Percentiles rank a stretch among this genome's conserved stretches.
Conservation (phyloP, 2,888 invertebrate species). For the Caenorhabditis becei region DNA sequence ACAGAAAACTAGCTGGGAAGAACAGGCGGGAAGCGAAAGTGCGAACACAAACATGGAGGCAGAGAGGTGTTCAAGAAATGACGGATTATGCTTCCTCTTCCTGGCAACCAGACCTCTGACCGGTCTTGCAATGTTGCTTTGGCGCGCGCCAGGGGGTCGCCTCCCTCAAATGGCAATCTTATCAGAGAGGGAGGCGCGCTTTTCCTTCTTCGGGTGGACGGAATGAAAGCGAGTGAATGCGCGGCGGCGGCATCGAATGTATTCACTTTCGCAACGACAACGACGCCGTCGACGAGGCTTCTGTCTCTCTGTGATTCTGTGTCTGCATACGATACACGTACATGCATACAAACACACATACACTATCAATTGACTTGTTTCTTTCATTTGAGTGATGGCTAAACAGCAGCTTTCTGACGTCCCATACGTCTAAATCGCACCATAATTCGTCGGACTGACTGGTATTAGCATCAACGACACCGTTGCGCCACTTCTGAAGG, state of each 20-base stretch:
- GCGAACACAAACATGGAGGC: constrained; percentile 41
- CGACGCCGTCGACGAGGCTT: constrained; percentile 47
- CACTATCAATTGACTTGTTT: constrained; percentile 60
- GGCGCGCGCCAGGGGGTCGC: constrained; percentile 55
- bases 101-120: constrained; percentile 52
- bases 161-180: constrained; percentile 52
- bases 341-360: constrained; percentile 33
- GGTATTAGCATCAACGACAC: constrained; percentile 48
- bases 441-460: constrained; percentile 52
- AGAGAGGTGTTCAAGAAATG: constrained; percentile 38
- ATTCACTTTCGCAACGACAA: constrained; percentile 51
- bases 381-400: constrained; percentile 59
- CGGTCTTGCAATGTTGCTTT: constrained; percentile 59
- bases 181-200: constrained; percentile 33
- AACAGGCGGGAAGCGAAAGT: constrained; percentile 18
- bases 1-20: constrained; percentile 30
- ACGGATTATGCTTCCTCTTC: constrained; percentile 31
- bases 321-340: constrained; percentile 35
- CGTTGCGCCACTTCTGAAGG: constrained; percentile 35
- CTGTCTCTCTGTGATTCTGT: constrained; percentile 10
- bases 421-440: constrained; percentile 59
- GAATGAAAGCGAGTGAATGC: constrained; percentile 41
- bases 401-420: constrained; percentile 47
- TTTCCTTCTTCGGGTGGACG: constrained; percentile 32
- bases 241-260: constrained; percentile 29